These are phyloP conservation scores for Sebastes oblongus DNA, from an alignment of 2,797 vertebrate species.

Conservation along the genomic window DNA sequence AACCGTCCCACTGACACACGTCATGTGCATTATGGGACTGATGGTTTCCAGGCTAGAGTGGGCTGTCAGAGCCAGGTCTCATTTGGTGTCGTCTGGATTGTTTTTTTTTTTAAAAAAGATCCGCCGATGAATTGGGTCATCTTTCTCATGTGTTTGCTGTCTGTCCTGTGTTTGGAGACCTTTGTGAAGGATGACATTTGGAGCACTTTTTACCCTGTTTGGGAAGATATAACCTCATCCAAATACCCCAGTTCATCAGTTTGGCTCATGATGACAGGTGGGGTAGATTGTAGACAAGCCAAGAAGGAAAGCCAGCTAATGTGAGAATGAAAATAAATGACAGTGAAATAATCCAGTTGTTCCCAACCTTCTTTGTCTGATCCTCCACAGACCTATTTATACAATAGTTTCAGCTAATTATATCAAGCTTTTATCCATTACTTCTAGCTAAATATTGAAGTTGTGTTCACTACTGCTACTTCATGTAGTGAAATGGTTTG, in stretches of 20 bases:
- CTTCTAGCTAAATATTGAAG: neutral
- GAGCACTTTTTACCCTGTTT: constrained; percentile 26
- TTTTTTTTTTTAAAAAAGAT: constrained; percentile 40
- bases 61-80: constrained; percentile 76
- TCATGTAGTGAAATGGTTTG: neutral
- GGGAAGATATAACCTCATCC: constrained; percentile 39
- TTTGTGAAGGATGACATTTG: constrained; percentile 67
- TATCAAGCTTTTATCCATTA: neutral
- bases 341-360: constrained; percentile 11
- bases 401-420: neutral
- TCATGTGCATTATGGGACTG: constrained; percentile 75
- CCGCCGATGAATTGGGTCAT: constrained; percentile 74
- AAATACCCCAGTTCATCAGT: constrained; percentile 22
- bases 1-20: constrained; percentile 74
- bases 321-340: constrained; percentile 2
- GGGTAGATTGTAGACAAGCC: constrained; percentile 3
- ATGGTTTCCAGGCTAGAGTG: constrained; percentile 68
- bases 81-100: constrained; percentile 72
- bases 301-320: neutral
- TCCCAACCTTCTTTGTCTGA: neutral
- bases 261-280: constrained; percentile 36
- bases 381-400: neutral
- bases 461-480: neutral
- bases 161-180: constrained; percentile 39
- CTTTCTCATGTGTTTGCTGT: constrained; percentile 59